Percentiles rank a stretch among this genome's conserved stretches.
These are phyloP conservation scores for Myiagra hebetior DNA, from an alignment of 2,113 vertebrate genomes.

Conservation along the genomic window DNA sequence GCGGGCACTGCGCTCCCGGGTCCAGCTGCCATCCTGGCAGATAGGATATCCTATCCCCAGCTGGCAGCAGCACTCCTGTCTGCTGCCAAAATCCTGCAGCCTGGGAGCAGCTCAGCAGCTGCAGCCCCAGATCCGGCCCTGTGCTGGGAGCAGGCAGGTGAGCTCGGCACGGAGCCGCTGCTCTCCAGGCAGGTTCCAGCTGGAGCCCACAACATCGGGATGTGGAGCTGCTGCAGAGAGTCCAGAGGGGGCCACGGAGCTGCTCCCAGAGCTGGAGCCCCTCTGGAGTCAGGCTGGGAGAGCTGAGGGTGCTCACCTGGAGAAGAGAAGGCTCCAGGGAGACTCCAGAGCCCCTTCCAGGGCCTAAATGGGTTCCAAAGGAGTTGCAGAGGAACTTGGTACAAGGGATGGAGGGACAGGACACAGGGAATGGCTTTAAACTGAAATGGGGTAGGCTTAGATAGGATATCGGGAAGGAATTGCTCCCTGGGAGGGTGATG, in stretches of 20 bases:
- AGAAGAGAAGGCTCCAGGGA: neutral
- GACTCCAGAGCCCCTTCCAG: neutral
- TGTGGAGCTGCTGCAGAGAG: neutral
- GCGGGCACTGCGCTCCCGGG: rapidly evolving
- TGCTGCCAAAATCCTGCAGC: neutral
- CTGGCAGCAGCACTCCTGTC: neutral
- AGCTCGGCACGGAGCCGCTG: neutral
- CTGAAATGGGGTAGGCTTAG: neutral
- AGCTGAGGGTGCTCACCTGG: neutral
- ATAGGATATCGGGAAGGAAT: neutral
- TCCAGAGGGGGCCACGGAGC: neutral
- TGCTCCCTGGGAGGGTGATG: rapidly evolving
- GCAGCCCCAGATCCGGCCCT: neutral
- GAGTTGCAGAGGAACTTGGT: neutral
- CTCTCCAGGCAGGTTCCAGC: neutral
- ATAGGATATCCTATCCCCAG: too few relatives aligned
- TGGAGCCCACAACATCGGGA: rapidly evolving
- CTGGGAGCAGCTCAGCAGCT: neutral
- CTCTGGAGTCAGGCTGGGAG: neutral
- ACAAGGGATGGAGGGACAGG: neutral
- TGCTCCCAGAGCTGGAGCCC: neutral
- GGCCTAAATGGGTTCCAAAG: neutral
- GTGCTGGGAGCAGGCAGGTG: neutral
- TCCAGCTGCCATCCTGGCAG: neutral
- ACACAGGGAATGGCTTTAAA: neutral